Percentiles rank a stretch among this genome's conserved stretches.
Evolutionary conservation across 2,888 invertebrate genomes (phyloP).

Genomic region (Polymixis flavicincta): DNA sequence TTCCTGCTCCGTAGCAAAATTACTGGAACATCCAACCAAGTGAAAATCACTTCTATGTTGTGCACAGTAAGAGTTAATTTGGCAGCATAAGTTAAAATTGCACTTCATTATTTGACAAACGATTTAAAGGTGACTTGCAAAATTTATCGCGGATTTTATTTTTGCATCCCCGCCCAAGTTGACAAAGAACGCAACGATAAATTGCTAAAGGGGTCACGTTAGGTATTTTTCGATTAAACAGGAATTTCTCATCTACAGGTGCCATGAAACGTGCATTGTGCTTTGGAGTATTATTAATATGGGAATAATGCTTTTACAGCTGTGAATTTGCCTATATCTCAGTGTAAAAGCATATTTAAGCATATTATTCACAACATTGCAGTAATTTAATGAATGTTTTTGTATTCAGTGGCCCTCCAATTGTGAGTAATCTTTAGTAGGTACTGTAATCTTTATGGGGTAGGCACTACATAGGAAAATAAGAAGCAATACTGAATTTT

Average conservation of each 20-base stretch:
- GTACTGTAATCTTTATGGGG: no score
- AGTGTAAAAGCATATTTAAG: neutral
- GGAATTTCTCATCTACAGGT: slow-evolving; percentile 58
- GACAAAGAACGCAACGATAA: slow-evolving; percentile 83
- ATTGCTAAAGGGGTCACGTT: slow-evolving; percentile 76
- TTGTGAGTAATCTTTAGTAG: no score
- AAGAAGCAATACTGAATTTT: no score
- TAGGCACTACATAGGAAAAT: no score
- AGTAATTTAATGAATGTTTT: no score
- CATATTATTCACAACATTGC: no score
- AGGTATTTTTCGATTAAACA: slow-evolving; percentile 78
- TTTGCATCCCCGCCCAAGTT: slow-evolving; percentile 81
- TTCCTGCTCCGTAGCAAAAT: slow-evolving; percentile 66
- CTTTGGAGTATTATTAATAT: slow-evolving; percentile 48
- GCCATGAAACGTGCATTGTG: slow-evolving; percentile 42
- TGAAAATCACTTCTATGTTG: slow-evolving; percentile 61
- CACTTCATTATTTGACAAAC: slow-evolving; percentile 84
- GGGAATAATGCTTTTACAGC: slow-evolving; percentile 26
- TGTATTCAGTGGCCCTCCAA: no score
- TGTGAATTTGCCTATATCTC: neutral
- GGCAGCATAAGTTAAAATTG: slow-evolving; percentile 65
- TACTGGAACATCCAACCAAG: slow-evolving; percentile 25
- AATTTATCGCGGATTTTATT: slow-evolving; percentile 84
- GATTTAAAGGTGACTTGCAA: slow-evolving; percentile 84
- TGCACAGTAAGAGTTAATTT: slow-evolving; percentile 45